These are phyloP conservation scores for Dascyllus trimaculatus DNA, from an alignment of 2,113 vertebrate genomes.

Conservation along the genomic window DNA sequence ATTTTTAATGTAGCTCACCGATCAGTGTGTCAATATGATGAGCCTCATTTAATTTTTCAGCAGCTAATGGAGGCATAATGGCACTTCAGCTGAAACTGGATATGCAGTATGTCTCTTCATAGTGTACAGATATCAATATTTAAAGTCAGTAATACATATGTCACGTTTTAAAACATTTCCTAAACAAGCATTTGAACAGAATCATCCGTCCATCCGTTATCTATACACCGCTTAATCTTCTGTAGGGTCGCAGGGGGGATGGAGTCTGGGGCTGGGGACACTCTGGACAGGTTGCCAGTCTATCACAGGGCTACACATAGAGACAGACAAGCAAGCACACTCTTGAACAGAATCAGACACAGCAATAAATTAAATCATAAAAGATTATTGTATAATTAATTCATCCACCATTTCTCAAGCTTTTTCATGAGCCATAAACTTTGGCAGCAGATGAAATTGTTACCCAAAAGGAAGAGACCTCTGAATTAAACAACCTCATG, in stretches of 20 bases:
- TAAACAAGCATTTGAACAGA: neutral
- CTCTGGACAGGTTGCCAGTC: too few relatives aligned
- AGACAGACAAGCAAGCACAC: too few relatives aligned
- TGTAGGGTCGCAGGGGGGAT: too few relatives aligned
- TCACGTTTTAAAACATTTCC: neutral
- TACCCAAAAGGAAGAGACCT: neutral
- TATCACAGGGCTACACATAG: too few relatives aligned
- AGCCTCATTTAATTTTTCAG: slow-evolving; percentile 25
- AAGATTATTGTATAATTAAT: neutral
- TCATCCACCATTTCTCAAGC: neutral
- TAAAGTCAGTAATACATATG: slow-evolving; percentile 1
- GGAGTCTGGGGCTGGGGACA: too few relatives aligned
- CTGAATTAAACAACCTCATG: neutral
- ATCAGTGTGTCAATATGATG: slow-evolving; percentile 37
- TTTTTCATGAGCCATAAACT: slow-evolving; percentile 14
- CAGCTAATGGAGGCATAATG: neutral
- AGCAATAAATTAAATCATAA: neutral
- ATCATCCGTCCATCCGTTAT: too few relatives aligned
- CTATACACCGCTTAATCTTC: too few relatives aligned
- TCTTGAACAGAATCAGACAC: neutral
- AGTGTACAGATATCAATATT: neutral
- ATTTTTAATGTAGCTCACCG: slow-evolving; percentile 30
- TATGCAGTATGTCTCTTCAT: neutral
- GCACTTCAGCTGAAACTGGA: neutral
- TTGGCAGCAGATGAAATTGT: slow-evolving; percentile 21